Base-by-base conservation (phyloP, 1,140 invertebrate species). In the Drosophila fuyamai region DNA sequence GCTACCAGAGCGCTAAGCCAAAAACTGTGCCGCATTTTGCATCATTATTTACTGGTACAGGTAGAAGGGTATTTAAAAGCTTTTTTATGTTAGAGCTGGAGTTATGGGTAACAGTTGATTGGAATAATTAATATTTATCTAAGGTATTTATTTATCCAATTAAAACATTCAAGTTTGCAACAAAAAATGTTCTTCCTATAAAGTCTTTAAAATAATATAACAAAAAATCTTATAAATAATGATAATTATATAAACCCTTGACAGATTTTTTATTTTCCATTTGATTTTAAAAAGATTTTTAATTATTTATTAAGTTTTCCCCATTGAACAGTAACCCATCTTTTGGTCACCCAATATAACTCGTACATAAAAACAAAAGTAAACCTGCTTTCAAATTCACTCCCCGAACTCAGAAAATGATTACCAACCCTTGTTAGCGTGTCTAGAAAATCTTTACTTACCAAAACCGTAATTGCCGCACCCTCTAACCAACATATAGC, bases 1-100 rank as follows among this genome's bases (percentile, higher is more conserved):
- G 18, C 23, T 14, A 13, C 29, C n/a, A 51, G 35, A 18, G 40
- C 43, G 29, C 23, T 43, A 8, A 16, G 10, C 14, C 76, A 36
- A 57, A 60, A 55, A 54, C 9, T 16, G 14, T 9, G 7, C 29
- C 38, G 29, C 44, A 62, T 44, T 78, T 73, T 57, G 44, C 59
- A 73, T 78, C 55, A 77, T 54, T 72, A 77, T 66, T 58, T 14
- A 10, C 35, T 14, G 46, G 36, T 41, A 29, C 5, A 10, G 38
- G 44, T 47, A 47, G 23, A 48, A 41, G 50, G 13, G 6, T 50
- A 35, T 57, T 14, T 48, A 36, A 48, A 48, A 57, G 44, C 43
- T 18, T 57, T 70, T 29, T 27, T 12, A 48, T 71, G 36, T 36
- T 29, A 12, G 38, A 3, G 13, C 9, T 27, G 14, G 0, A 32